These are phyloP conservation scores for Engystomops pustulosus DNA, from an alignment of 2,113 vertebrate genomes.

Conservation along the genomic window DNA sequence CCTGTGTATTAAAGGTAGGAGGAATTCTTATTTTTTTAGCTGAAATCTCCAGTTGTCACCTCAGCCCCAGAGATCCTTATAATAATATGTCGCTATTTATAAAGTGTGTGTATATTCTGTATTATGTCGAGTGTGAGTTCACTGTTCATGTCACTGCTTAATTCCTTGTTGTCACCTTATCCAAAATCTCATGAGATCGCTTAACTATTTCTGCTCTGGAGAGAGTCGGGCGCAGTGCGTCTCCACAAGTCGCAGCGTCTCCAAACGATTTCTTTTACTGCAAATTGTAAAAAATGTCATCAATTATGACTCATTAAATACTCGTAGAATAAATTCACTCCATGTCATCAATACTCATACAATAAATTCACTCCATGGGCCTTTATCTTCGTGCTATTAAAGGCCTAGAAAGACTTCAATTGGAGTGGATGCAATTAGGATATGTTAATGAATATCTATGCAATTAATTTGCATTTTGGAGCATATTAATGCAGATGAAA, in stretches of 20 bases:
- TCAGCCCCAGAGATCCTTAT: slow-evolving; percentile 60
- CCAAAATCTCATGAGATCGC: too few relatives aligned
- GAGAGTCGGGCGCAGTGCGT: background rate
- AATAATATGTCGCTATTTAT: slow-evolving; percentile 77
- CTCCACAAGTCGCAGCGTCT: background rate
- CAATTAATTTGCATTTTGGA: background rate
- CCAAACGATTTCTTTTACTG: background rate
- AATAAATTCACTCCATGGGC: background rate
- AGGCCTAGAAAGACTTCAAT: background rate
- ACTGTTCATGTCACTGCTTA: slow-evolving; percentile 17
- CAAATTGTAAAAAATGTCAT: background rate
- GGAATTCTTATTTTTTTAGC: slow-evolving; percentile 69
- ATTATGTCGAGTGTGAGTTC: slow-evolving; percentile 2
- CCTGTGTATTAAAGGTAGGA: slow-evolving; percentile 83
- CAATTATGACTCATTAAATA: background rate
- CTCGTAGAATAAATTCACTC: background rate
- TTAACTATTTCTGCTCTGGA: slow-evolving; percentile 59
- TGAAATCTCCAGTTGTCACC: slow-evolving; percentile 56
- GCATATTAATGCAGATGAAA: too few relatives aligned
- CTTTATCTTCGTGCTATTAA: background rate
- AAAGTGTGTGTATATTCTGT: slow-evolving; percentile 55
- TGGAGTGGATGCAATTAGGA: too few relatives aligned
- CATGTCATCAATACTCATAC: background rate
- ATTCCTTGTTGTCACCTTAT: too few relatives aligned
- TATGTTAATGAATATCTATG: too few relatives aligned